These are phyloP conservation scores for Galerucella calmariensis DNA, from an alignment of 2,888 invertebrate species.

Conservation along the genomic window DNA sequence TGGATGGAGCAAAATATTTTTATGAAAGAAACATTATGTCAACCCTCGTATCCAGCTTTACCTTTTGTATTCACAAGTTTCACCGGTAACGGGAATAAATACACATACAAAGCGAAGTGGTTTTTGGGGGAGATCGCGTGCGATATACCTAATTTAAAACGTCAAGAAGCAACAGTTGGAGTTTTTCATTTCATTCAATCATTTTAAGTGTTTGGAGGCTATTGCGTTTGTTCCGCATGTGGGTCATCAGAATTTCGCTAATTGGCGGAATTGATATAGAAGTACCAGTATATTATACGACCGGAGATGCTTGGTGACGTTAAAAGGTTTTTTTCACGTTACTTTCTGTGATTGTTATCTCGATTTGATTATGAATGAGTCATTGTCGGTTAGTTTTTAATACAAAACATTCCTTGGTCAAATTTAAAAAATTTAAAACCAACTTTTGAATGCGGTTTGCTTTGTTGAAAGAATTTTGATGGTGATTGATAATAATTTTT, in stretches of 20 bases:
- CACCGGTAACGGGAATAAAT: conserved; percentile 39
- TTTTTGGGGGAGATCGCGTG: conserved; percentile 49
- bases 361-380: conserved; percentile 18
- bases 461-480: no score
- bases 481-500: no score
- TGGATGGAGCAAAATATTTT: not conserved
- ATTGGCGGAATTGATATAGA: conserved; percentile 40
- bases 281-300: conserved; percentile 39
- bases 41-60: conserved; percentile 36
- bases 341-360: conserved; percentile 4
- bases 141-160: conserved; percentile 50
- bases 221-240: conserved; percentile 37
- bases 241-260: conserved; percentile 45
- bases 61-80: conserved; percentile 36
- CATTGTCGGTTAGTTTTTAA: conserved; percentile 4
- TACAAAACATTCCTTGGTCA: no score
- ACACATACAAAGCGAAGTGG: conserved; percentile 29
- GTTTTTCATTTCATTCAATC: conserved; percentile 27
- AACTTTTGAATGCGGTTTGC: no score
- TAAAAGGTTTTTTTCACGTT: conserved; percentile 6
- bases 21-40: not conserved
- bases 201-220: conserved; percentile 25
- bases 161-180: conserved; percentile 52
- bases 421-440: no score
- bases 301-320: not conserved